These are phyloP conservation scores for Cosmopolites sordidus DNA, from an alignment of 2,888 invertebrate genomes.

Conservation along the genomic window DNA sequence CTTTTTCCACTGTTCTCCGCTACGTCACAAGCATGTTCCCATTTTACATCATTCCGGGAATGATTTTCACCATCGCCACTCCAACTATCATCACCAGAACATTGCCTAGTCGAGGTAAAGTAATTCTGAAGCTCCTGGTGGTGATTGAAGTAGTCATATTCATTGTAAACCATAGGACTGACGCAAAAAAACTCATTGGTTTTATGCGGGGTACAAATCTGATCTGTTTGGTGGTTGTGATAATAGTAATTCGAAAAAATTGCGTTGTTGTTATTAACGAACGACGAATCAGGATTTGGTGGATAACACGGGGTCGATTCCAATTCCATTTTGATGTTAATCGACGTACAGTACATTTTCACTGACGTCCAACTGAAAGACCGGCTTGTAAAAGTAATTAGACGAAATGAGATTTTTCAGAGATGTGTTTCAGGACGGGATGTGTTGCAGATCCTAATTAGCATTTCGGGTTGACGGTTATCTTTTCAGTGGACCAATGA, in stretches of 20 bases:
- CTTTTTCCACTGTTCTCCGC: neutral
- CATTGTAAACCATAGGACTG: slow-evolving; percentile 1
- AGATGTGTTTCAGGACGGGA: slow-evolving; percentile 23
- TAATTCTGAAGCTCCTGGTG: slow-evolving; percentile 8
- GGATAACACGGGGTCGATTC: too few species aligned
- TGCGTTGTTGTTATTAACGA: too few species aligned
- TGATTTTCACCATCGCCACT: slow-evolving; percentile 3
- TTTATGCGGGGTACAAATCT: slow-evolving; percentile 1
- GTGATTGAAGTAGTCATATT: slow-evolving; percentile 4
- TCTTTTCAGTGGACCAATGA: slow-evolving; percentile 26
- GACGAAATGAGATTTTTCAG: slow-evolving; percentile 20
- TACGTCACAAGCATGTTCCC: neutral
- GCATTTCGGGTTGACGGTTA: slow-evolving; percentile 22
- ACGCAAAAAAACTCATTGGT: slow-evolving; percentile 6
- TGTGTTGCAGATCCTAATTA: slow-evolving; percentile 24
- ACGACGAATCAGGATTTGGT: neutral
- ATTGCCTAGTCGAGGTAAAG: neutral
- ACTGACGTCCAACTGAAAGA: neutral
- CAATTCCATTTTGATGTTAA: slow-evolving; percentile 15
- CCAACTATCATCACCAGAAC: too few species aligned
- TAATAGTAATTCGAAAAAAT: too few species aligned
- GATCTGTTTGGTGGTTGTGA: neutral
- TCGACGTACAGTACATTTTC: neutral
- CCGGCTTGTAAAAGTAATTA: slow-evolving; percentile 25
- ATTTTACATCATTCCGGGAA: neutral